Conservation (phyloP, 2,888 invertebrate genomes). For the Eilema griseolum region DNA sequence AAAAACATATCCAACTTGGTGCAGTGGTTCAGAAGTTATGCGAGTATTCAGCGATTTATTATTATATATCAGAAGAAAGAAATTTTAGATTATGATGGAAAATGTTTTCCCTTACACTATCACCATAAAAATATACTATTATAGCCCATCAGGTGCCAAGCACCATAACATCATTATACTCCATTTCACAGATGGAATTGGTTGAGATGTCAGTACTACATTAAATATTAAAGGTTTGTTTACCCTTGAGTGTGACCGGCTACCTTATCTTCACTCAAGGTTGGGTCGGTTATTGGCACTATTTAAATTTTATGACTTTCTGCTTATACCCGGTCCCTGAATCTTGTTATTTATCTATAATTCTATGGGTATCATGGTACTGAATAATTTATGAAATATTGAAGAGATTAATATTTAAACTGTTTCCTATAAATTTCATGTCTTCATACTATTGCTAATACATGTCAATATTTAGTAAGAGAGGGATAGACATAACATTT, state of each 20-base stretch:
- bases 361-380: not conserved
- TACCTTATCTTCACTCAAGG: constrained; percentile 26
- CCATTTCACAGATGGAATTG: constrained; percentile 20
- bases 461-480: no score
- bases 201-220: constrained; percentile 37
- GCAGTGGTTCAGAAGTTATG: no score
- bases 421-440: no score
- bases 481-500: no score
- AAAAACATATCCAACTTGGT: no score
- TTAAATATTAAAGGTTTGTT: constrained; percentile 34
- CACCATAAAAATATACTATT: constrained; percentile 7
- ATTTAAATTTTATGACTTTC: constrained; percentile 12
- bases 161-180: constrained; percentile 15
- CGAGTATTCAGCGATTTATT: no score
- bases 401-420: no score
- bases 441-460: no score
- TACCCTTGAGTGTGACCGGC: constrained; percentile 22
- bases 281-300: constrained; percentile 8
- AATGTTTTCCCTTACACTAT: not conserved
- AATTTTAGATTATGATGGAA: not conserved
- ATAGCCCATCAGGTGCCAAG: constrained; percentile 8
- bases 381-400: no score
- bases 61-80: no score
- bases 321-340: not conserved
- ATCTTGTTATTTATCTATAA: not conserved